These are phyloP conservation scores for Pachyramphus minor DNA, from an alignment of 2,113 vertebrate genomes.

Conservation along the genomic window DNA sequence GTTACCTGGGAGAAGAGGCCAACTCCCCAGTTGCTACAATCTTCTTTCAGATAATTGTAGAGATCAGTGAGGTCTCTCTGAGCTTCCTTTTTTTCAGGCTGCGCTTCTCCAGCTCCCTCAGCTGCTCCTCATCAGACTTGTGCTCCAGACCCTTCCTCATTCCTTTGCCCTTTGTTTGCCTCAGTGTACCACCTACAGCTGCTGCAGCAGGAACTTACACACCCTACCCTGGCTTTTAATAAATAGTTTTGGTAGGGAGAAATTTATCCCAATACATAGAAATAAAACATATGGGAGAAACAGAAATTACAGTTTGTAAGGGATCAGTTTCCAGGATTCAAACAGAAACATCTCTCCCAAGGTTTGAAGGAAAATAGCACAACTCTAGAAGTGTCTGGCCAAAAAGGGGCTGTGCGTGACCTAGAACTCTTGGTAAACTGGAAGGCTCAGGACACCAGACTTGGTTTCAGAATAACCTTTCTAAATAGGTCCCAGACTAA, in stretches of 20 bases:
- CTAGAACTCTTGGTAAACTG: background rate
- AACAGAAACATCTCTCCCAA: background rate
- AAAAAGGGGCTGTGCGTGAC: background rate
- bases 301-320: background rate
- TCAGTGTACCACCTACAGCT: background rate
- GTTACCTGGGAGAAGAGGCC: background rate
- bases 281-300: rapidly evolving
- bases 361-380: background rate
- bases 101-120: background rate
- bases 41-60: background rate
- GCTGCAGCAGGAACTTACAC: background rate
- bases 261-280: background rate
- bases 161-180: background rate
- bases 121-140: background rate
- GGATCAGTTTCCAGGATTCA: background rate
- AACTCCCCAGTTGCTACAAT: background rate
- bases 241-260: background rate
- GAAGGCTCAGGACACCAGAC: background rate
- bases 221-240: background rate
- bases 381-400: background rate
- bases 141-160: background rate
- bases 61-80: background rate
- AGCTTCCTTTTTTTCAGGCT: background rate
- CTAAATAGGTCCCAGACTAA: background rate
- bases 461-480: background rate